A percentile compares a stretch with the other conserved stretches of the same genome.
phyloP scores from a whole-genome alignment of 2,888 invertebrate genomes.

The Drosophila affinis region DNA sequence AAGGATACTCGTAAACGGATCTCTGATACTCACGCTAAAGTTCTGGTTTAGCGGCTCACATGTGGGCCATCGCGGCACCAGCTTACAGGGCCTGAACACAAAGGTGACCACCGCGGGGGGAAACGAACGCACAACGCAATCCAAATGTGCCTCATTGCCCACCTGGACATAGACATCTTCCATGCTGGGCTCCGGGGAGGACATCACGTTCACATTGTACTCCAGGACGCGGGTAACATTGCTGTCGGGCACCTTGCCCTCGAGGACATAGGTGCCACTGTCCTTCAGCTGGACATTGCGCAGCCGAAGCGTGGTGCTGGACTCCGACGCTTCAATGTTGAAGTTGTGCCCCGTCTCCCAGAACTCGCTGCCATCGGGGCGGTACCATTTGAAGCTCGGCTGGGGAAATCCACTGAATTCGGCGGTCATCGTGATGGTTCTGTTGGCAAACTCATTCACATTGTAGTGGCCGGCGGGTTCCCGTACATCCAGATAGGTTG shows the following conservation, averaged over 20 bases:
- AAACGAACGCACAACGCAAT: constrained; percentile 85
- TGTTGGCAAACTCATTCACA: constrained; percentile 75
- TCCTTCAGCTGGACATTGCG: constrained; percentile 85
- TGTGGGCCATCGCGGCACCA: constrained; percentile 81
- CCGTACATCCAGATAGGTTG: constrained; percentile 79
- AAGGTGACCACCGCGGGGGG: constrained; percentile 86
- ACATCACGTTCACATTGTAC: constrained; percentile 85
- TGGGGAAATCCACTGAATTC: constrained; percentile 85
- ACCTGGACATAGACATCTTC: constrained; percentile 83
- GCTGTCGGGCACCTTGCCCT: constrained; percentile 84
- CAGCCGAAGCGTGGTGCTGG: constrained; percentile 84
- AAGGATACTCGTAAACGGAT: neutral
- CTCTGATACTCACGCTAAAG: constrained; percentile 75
- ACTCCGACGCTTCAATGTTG: constrained; percentile 65
- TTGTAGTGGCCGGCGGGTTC: constrained; percentile 78
- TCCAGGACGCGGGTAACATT: constrained; percentile 82
- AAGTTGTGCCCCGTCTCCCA: constrained; percentile 71
- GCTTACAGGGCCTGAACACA: constrained; percentile 84
- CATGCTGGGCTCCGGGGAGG: constrained; percentile 84
- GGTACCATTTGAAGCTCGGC: constrained; percentile 85
- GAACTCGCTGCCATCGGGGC: constrained; percentile 76
- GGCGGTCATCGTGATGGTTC: constrained; percentile 85
- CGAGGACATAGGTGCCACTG: constrained; percentile 86
- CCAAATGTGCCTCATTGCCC: constrained; percentile 83
- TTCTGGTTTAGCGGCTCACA: constrained; percentile 62